A percentile compares a stretch with the other conserved stretches of the same genome.
Conservation (phyloP, 2,113 vertebrate species). For the Hyaena hyaena region DNA sequence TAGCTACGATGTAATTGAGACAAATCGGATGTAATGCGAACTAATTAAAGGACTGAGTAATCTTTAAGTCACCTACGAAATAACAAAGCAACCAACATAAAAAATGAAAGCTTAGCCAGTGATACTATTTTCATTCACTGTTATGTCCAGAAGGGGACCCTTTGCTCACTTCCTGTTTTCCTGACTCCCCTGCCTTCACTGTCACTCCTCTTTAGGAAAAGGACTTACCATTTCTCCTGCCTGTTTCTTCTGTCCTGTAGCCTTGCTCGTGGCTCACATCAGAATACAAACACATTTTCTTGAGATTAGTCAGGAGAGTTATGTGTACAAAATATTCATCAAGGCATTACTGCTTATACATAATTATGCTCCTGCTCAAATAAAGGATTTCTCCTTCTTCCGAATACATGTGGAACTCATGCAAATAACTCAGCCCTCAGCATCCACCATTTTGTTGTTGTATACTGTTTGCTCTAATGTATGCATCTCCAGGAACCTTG, state of each 20-base stretch:
- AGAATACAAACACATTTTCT: conserved; percentile 2
- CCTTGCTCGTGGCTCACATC: not conserved
- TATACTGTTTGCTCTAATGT: not conserved
- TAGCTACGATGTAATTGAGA: not conserved
- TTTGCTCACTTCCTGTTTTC: not conserved
- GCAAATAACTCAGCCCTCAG: not conserved
- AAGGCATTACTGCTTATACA: too few relatives aligned
- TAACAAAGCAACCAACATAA: not conserved
- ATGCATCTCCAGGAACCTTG: not conserved
- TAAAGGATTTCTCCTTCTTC: not conserved
- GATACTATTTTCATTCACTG: not conserved
- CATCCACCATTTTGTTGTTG: not conserved
- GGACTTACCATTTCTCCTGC: not conserved
- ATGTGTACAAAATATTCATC: not conserved
- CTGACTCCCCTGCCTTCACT: not conserved
- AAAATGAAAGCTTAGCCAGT: not conserved
- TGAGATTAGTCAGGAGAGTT: not conserved
- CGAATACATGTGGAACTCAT: not conserved
- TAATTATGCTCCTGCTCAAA: not conserved
- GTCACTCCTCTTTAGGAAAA: not conserved
- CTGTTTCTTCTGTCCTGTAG: not conserved
- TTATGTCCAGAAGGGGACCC: too few relatives aligned
- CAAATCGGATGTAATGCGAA: not conserved
- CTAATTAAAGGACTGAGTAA: not conserved
- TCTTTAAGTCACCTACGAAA: not conserved